phyloP scores from a whole-genome alignment of 2,113 vertebrate genomes.

The Spilogale gracilis region DNA sequence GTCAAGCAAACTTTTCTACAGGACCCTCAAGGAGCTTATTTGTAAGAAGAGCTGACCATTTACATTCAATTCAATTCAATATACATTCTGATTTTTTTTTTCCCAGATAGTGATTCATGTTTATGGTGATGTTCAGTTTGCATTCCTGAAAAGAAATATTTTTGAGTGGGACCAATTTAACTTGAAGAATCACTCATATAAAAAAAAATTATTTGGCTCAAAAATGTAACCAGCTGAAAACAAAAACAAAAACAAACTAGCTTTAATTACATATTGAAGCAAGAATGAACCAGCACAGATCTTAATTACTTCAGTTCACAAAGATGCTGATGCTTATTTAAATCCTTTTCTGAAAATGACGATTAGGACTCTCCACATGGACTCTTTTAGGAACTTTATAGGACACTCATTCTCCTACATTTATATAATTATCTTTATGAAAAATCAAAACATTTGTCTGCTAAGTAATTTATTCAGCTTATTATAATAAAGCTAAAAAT shows the following conservation, averaged over 20 bases:
- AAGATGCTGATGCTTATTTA: slow-evolving; percentile 55
- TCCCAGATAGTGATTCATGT: not conserved
- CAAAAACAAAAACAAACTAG: slow-evolving; percentile 27
- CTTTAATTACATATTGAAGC: slow-evolving; percentile 71
- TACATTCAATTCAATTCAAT: not conserved
- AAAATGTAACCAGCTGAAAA: slow-evolving; percentile 70
- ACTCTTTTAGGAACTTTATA: not conserved
- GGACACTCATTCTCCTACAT: not conserved
- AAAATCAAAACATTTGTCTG: slow-evolving; percentile 21
- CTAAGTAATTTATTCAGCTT: not conserved
- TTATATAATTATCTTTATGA: not conserved
- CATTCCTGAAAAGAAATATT: slow-evolving; percentile 28
- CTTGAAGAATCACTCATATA: slow-evolving; percentile 30
- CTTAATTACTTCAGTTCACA: slow-evolving; percentile 67
- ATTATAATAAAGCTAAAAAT: not conserved
- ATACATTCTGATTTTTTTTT: not conserved
- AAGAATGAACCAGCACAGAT: slow-evolving; percentile 33
- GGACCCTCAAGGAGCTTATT: not conserved
- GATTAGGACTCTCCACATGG: not conserved
- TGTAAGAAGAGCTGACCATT: not conserved
- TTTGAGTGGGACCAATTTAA: slow-evolving; percentile 40
- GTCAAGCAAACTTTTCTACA: not conserved
- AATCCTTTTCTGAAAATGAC: slow-evolving; percentile 28
- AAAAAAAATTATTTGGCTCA: slow-evolving; percentile 44
- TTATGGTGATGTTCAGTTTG: slow-evolving; percentile 25